Conservation (phyloP, 2,113 vertebrate genomes). For the Rhinopomastus cyanomelas region DNA sequence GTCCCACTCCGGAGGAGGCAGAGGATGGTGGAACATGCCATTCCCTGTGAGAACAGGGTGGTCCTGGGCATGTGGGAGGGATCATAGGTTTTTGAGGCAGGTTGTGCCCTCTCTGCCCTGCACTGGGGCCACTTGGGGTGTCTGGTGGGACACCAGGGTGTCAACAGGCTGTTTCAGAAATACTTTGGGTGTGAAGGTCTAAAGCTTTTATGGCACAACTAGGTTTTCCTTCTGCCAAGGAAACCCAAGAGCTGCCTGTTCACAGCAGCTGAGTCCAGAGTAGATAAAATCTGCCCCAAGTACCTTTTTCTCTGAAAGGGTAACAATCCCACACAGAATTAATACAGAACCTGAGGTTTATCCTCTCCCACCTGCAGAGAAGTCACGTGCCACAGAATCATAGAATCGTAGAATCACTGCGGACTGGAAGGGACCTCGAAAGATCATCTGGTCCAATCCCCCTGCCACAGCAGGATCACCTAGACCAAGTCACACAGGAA, state of each 20-base stretch:
- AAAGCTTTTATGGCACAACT: background rate
- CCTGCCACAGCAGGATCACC: too few relatives aligned
- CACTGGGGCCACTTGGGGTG: too few relatives aligned
- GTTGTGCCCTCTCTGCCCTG: too few relatives aligned
- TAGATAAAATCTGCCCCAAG: background rate
- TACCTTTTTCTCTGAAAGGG: background rate
- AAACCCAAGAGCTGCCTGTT: background rate
- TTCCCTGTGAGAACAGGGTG: too few relatives aligned
- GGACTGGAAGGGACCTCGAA: too few relatives aligned
- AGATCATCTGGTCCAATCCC: too few relatives aligned
- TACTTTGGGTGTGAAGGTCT: background rate
- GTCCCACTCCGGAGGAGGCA: background rate
- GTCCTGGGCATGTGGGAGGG: too few relatives aligned
- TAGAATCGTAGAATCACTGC: too few relatives aligned
- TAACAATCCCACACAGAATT: rapidly evolving
- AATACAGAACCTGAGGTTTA: background rate
- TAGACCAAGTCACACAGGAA: too few relatives aligned
- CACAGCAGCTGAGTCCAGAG: background rate
- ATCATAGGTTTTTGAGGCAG: too few relatives aligned
- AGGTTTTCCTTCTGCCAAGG: background rate
- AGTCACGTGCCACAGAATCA: rapidly evolving
- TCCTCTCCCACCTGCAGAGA: background rate
- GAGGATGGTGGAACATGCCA: too few relatives aligned
- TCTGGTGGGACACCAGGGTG: too few relatives aligned
- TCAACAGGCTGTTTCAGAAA: background rate